phyloP scores from a whole-genome alignment of 2,888 invertebrate genomes.

The Chloroclysta siterata region DNA sequence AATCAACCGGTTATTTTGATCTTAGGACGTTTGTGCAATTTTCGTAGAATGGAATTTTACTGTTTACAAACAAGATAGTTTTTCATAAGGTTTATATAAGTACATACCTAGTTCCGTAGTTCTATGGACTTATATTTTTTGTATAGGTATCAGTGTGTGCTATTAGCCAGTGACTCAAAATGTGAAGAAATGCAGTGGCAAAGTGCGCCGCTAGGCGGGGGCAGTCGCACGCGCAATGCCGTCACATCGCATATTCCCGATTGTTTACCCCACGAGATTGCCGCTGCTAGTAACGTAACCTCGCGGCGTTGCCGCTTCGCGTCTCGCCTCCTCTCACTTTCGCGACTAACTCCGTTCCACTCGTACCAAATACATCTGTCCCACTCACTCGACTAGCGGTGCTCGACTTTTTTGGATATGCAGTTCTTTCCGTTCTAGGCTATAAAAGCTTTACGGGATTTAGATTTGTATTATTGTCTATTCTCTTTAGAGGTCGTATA shows the following conservation, averaged over 20 bases:
- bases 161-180: constrained; percentile 64
- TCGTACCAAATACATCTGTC: constrained; percentile 54
- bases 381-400: constrained; percentile 76
- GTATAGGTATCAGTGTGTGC: background rate
- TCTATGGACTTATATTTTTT: too few relatives aligned
- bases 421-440: constrained; percentile 77
- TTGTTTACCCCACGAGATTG: constrained; percentile 74
- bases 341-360: constrained; percentile 65
- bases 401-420: constrained; percentile 82
- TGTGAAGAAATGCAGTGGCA: constrained; percentile 74
- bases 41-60: too few relatives aligned
- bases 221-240: constrained; percentile 71
- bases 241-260: constrained; percentile 70
- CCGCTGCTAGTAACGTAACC: constrained; percentile 76
- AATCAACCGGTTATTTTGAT: too few relatives aligned
- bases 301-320: constrained; percentile 77
- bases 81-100: too few relatives aligned
- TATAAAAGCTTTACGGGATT: constrained; percentile 69
- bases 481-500: background rate
- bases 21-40: too few relatives aligned
- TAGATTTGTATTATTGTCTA: background rate
- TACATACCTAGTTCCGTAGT: too few relatives aligned
- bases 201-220: constrained; percentile 70
- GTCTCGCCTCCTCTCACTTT: constrained; percentile 82
- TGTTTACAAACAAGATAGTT: too few relatives aligned